Evolutionary conservation across 92 coral and sea anemone species (phyloP).

Genomic region (Desmophyllum pertusum): DNA sequence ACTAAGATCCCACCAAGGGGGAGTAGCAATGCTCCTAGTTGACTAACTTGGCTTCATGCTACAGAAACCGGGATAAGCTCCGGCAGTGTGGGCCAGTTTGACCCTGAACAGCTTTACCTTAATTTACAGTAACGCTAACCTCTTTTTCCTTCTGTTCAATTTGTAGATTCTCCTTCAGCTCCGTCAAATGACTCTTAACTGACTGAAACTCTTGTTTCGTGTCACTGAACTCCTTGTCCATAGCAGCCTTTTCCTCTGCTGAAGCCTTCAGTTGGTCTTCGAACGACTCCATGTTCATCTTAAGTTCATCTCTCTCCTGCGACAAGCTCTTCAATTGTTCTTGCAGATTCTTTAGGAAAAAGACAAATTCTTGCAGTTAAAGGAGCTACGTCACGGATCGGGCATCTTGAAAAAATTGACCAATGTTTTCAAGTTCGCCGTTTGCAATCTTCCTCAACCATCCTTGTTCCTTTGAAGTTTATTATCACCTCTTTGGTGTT

Average conservation of each 20-base stretch:
- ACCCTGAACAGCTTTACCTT: too few relatives aligned
- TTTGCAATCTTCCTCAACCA: too few relatives aligned
- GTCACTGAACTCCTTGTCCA: conserved; percentile 16
- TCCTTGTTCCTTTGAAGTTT: too few relatives aligned
- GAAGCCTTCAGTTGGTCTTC: conserved; percentile 20
- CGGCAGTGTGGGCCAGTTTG: too few relatives aligned
- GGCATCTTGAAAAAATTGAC: too few relatives aligned
- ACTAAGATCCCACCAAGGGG: too few relatives aligned
- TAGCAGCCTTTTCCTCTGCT: conserved; percentile 18
- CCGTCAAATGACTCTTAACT: conserved; percentile 31
- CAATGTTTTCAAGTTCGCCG: too few relatives aligned
- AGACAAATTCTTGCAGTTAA: background rate
- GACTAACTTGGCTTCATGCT: conserved; percentile 20
- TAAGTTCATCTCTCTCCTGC: conserved; percentile 25
- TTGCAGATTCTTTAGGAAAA: conserved; percentile 7
- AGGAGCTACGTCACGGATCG: too few relatives aligned
- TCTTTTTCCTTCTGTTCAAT: conserved; percentile 54
- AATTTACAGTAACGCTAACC: too few relatives aligned
- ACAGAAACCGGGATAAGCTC: conserved; percentile 12
- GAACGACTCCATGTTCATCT: background rate
- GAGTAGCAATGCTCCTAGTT: too few relatives aligned
- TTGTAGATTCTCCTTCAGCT: conserved; percentile 53
- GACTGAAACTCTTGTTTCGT: conserved; percentile 46
- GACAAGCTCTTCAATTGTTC: conserved; percentile 10
- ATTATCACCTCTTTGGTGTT: too few relatives aligned